Percentiles rank a stretch among this genome's conserved stretches.
These are phyloP conservation scores for Galaxias olidus DNA, from an alignment of 2,797 vertebrate genomes.

Conservation along the genomic window DNA sequence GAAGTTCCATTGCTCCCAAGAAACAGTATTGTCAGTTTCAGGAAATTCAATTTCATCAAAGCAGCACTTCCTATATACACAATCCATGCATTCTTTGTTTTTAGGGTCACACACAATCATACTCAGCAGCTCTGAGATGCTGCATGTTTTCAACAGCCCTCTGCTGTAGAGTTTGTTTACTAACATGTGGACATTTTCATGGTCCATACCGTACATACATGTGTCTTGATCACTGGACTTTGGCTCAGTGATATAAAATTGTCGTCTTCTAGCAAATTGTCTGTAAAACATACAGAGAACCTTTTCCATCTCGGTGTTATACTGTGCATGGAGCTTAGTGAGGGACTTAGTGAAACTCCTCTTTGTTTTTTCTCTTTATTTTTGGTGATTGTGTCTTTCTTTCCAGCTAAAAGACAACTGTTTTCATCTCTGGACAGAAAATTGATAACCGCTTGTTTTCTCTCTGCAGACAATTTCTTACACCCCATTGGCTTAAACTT, in stretches of 20 bases:
- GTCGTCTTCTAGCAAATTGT: constrained; percentile 18
- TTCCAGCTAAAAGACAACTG: constrained; percentile 23
- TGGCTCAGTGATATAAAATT: constrained; percentile 21
- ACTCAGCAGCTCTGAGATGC: constrained; percentile 20
- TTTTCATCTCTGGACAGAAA: constrained; percentile 33
- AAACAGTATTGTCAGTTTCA: constrained; percentile 9
- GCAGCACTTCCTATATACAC: constrained; percentile 21
- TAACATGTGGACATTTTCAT: constrained; percentile 16
- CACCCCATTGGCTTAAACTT: constrained; percentile 9
- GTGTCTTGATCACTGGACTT: constrained; percentile 18
- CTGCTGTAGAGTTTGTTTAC: constrained; percentile 17
- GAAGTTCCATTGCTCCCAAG: constrained; percentile 28
- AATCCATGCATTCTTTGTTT: constrained; percentile 28
- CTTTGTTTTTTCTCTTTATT: constrained; percentile 26
- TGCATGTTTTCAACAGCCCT: constrained; percentile 25
- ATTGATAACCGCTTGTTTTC: constrained; percentile 17
- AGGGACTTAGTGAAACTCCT: constrained; percentile 23
- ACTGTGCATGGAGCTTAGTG: constrained; percentile 18
- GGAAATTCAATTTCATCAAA: constrained; percentile 23
- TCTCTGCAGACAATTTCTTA: constrained; percentile 20
- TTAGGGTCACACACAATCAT: constrained; percentile 26
- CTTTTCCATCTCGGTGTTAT: constrained; percentile 16
- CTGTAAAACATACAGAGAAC: constrained; percentile 17
- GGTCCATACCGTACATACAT: constrained; percentile 19
- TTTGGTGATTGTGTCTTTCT: constrained; percentile 34